Evolutionary conservation across 2,888 invertebrate genomes (phyloP), one percentile per base, ranked within the genome.

Genomic region (Keiferia lycopersicella): DNA sequence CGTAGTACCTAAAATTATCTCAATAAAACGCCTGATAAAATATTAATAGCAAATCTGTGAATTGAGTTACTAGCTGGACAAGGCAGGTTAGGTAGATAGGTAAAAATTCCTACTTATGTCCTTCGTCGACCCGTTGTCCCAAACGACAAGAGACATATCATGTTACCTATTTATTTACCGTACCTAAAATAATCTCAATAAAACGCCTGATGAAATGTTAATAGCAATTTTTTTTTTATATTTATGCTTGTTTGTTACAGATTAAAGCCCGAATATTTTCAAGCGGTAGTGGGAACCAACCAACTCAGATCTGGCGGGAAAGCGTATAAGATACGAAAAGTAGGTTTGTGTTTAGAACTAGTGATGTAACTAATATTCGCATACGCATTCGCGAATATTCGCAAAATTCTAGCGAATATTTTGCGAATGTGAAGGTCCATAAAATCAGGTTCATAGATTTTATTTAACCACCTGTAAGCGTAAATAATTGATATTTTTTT

Each of bases 241-340:
- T 10, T 10, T 34, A 18, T 18, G 16, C 16, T n/a, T 58, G 61
- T 60, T 57, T 45, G 48, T 71, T 75, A 0, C 79, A 91, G 91
- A 69, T 68, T 87, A 48, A 81, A 76, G 62, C 83, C 90, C 0
- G 67, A 83, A 45, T 86, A 82, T 69, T 79, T 88, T 71, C 73
- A 82, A 74, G 92, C 92, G 0, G 80, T 91, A 0, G 93, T 92
- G 0, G 93, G 93, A n/a, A 93, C 92, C 0, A 92, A 93, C 73
- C 85, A 89, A 62, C 80, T 93, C 0, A 77, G 82, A 0, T 68
- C 82, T 0, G 92, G 92, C 0, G 92, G 92, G 0, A 80, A 77
- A 0, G 72, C 77, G 0, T 92, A 93, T 73, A 79, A 82, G 64
- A 84, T 92, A 34, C 79, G 88, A 30, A 56, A 56, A 34, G 56